phyloP scores from a whole-genome alignment of 2,113 vertebrate genomes.

The Bubo bubo region DNA sequence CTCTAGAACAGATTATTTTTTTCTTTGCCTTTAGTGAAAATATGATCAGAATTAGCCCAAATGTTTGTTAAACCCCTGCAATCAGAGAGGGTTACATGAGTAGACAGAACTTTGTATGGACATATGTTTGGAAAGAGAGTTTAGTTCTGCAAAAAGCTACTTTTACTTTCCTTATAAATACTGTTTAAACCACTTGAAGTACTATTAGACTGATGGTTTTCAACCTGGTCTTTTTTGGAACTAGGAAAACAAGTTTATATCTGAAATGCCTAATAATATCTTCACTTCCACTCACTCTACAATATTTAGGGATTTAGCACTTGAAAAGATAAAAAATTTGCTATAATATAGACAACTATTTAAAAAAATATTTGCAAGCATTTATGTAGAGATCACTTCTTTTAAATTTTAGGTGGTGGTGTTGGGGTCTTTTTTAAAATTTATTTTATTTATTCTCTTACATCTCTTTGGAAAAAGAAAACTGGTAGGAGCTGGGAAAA shows the following conservation, averaged over 20 bases:
- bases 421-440: neutral
- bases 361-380: neutral
- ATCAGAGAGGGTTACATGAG: neutral
- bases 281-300: neutral
- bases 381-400: neutral
- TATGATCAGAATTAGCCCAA: neutral
- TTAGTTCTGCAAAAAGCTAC: neutral
- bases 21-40: neutral
- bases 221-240: neutral
- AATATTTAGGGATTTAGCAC: neutral
- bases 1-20: neutral
- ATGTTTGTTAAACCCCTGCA: neutral
- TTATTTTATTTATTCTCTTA: neutral
- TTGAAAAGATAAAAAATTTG: neutral
- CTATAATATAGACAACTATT: neutral
- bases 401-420: neutral
- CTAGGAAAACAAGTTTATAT: neutral
- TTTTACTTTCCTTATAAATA: neutral
- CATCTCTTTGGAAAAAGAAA: neutral
- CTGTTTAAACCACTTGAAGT: neutral
- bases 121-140: neutral
- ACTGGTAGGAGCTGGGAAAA: neutral
- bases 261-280: neutral
- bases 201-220: neutral
- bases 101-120: neutral